A percentile compares a stretch with the other conserved stretches of the same genome.
Evolutionary conservation across 1,140 invertebrate species (phyloP).

Genomic region (Drosophila takahashii): DNA sequence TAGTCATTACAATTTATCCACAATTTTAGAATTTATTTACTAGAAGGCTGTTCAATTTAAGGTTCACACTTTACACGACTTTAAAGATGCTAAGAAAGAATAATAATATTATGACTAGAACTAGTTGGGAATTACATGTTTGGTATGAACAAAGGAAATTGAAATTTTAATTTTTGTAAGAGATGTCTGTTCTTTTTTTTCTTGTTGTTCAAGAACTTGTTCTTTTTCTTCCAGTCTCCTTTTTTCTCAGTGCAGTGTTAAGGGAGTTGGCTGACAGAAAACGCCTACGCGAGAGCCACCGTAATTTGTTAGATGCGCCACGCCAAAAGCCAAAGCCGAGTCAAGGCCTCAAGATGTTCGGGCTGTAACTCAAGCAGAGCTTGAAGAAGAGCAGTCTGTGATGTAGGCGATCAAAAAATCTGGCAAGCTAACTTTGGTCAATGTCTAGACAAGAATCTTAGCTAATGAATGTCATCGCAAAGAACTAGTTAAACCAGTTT

Average conservation of each 20-base stretch:
- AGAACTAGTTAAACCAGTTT: constrained; percentile 55
- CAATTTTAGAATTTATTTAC: too few relatives aligned
- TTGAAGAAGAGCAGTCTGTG: constrained; percentile 20
- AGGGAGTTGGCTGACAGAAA: constrained; percentile 23
- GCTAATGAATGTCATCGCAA: constrained; percentile 45
- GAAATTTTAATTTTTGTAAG: too few relatives aligned
- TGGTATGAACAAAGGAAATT: too few relatives aligned
- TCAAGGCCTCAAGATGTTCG: constrained; percentile 43
- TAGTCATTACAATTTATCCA: too few relatives aligned
- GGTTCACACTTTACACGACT: too few relatives aligned
- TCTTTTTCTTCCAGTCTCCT: neutral
- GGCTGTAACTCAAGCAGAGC: constrained; percentile 32
- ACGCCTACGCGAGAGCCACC: constrained; percentile 31
- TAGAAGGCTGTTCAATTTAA: neutral
- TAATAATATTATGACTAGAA: neutral
- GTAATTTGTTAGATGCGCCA: constrained; percentile 50
- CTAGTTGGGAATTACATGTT: neutral
- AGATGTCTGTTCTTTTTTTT: too few relatives aligned
- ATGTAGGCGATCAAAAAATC: constrained; percentile 38
- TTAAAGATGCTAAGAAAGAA: too few relatives aligned
- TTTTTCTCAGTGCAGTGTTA: constrained; percentile 13
- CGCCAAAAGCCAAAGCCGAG: constrained; percentile 32
- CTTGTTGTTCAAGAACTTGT: too few relatives aligned
- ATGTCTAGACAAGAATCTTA: constrained; percentile 45
- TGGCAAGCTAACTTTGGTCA: constrained; percentile 36